Conservation (phyloP, 2,797 vertebrate genomes). For the Arrhamphus sclerolepis region DNA sequence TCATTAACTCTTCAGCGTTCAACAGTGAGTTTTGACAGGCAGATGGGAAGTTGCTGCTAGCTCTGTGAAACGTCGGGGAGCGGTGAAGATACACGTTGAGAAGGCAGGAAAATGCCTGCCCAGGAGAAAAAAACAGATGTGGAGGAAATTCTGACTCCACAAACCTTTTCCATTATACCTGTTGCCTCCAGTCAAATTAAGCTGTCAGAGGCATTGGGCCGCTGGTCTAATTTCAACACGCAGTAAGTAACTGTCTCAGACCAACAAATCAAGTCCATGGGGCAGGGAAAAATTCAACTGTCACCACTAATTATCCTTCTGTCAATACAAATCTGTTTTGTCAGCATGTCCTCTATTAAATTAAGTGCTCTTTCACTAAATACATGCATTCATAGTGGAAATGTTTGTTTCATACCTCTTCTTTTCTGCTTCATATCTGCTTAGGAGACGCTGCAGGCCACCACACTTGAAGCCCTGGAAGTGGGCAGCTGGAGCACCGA, state of each 20-base stretch:
- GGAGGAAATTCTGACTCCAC: slow-evolving; percentile 49
- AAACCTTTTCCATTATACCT: slow-evolving; percentile 51
- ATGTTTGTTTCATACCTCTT: slow-evolving; percentile 85
- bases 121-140: slow-evolving; percentile 34
- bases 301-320: slow-evolving; percentile 56
- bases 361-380: slow-evolving; percentile 11
- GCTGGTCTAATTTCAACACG: slow-evolving; percentile 45
- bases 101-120: slow-evolving; percentile 20
- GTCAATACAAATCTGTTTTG: slow-evolving; percentile 42
- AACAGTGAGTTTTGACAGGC: slow-evolving; percentile 16
- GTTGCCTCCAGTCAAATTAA: slow-evolving; percentile 62
- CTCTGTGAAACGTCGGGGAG: slow-evolving; percentile 12
- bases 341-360: slow-evolving; percentile 40
- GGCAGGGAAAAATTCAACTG: slow-evolving; percentile 51
- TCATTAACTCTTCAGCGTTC: slow-evolving; percentile 12
- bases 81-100: slow-evolving; percentile 26
- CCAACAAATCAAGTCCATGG: slow-evolving; percentile 48
- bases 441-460: slow-evolving; percentile 91
- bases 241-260: slow-evolving; percentile 42
- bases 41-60: slow-evolving; percentile 24
- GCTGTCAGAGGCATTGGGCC: slow-evolving; percentile 48
- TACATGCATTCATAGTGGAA: slow-evolving; percentile 2
- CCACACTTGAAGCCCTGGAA: slow-evolving; percentile 97
- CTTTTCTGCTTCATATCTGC: slow-evolving; percentile 93
- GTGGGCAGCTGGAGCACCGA: slow-evolving; percentile 95